phyloP scores from a whole-genome alignment of 1,140 invertebrate species.

The Gonioctena quinquepunctata region DNA sequence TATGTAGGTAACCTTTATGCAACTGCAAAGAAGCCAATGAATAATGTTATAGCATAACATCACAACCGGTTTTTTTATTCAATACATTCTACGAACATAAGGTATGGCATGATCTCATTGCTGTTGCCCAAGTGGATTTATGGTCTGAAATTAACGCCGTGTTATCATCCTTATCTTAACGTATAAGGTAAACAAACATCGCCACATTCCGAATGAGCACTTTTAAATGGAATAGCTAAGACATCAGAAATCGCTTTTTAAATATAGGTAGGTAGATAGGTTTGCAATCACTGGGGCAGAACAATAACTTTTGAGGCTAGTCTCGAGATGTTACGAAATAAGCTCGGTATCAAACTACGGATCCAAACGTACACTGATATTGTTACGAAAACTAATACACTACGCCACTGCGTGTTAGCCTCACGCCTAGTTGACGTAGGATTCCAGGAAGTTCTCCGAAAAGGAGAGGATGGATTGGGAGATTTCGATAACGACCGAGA shows the following conservation, averaged over 20 bases:
- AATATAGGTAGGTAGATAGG: conserved; percentile 1
- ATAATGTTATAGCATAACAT: conserved; percentile 4
- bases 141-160: background rate
- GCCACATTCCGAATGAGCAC: conserved; percentile 1
- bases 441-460: no score
- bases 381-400: no score
- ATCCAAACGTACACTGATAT: no score
- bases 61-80: background rate
- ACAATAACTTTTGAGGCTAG: no score
- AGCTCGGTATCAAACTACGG: no score
- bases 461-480: no score
- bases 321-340: no score
- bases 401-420: no score
- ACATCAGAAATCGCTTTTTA: background rate
- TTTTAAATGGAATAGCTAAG: background rate
- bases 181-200: conserved; percentile 11
- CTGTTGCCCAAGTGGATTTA: conserved; percentile 3
- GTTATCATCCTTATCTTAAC: conserved; percentile 13
- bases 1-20: conserved; percentile 8
- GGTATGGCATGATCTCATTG: conserved; percentile 9
- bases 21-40: background rate
- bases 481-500: no score
- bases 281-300: no score
- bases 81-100: background rate
- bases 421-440: no score